Base-by-base conservation (phyloP, 2,888 invertebrate species). In the Harpalus rubripes region DNA sequence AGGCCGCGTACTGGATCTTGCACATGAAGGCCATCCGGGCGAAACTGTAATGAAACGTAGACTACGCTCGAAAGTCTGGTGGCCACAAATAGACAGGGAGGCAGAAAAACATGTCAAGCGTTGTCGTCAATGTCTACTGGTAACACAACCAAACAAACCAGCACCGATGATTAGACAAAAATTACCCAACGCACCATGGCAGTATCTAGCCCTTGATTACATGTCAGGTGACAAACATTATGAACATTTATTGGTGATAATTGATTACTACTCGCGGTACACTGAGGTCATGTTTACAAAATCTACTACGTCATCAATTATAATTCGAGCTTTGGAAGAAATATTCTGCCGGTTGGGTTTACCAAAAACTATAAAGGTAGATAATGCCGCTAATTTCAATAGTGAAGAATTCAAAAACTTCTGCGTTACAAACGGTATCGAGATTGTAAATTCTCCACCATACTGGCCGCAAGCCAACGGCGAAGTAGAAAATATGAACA, bases 231-330 rank as follows among this genome's bases (percentile, higher is more conserved):
- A 74, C 81, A 58, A n/a, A 22, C 22, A 22, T 22, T 22, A 22
- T 22, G 22, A 22, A 22, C 22, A 84, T 86, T 26, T 87, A 0
- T 85, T 87, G 8, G 86, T 86, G 15, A 39, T 87, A 6, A 79
- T 88, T 12, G 86, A 88, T 74, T 88, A 87, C 56, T 87, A 87
- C 52, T 85, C 86, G 72, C 72, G 87, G 81, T 87, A 81, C 44
- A 18, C 7, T 10, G 22, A 22, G 22, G 22, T 22, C 10, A 44
- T 10, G 1, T 10, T 44, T 44, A 10, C 10, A 10, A 44, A 44
- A 44, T 79, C 63, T 12, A 84, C 84, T 10, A 22, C 79, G n/a
- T 22, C 22, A 22, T 32, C 74, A 7, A 39, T 26, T 10, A 59
- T 59, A 15, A 12, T 84, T 10, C 15, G 56, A n/a, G n/a, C 58